Conservation (phyloP, 2,113 vertebrate species). For the Nicator chloris region DNA sequence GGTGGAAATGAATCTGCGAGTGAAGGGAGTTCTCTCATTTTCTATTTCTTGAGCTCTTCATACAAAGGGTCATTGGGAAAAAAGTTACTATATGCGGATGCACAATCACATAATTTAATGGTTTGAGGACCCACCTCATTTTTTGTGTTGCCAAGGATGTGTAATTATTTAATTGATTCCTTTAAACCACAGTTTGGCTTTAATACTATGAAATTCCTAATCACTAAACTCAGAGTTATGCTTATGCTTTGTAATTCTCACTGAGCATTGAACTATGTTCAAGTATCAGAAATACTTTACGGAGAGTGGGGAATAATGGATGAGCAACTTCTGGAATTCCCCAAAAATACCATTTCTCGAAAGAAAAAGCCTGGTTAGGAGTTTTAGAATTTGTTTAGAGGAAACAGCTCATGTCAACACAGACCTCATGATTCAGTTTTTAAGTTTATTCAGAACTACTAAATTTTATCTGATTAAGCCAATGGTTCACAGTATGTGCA, state of each 20-base stretch:
- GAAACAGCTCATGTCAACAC: not conserved
- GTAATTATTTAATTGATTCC: not conserved
- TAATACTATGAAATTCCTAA: not conserved
- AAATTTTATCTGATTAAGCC: conserved; percentile 52
- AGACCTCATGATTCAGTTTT: conserved; percentile 28
- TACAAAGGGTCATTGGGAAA: not conserved
- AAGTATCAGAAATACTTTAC: not conserved
- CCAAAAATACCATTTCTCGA: not conserved
- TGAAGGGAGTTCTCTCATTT: not conserved
- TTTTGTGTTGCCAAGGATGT: not conserved
- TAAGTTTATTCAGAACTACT: conserved; percentile 53
- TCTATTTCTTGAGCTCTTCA: not conserved
- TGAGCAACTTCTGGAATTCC: not conserved
- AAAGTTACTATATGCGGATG: not conserved
- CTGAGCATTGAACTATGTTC: not conserved
- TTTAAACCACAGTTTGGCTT: not conserved
- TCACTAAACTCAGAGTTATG: not conserved
- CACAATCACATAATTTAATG: not conserved
- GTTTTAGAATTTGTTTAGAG: not conserved
- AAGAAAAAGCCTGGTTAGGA: not conserved
- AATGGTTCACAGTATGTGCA: conserved; percentile 42
- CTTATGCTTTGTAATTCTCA: not conserved
- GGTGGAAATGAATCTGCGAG: not conserved
- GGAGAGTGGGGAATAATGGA: not conserved
- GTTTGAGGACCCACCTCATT: not conserved